A percentile compares a stretch with the other conserved stretches of the same genome.
Conservation (phyloP, 2,888 invertebrate species). For the Toxonevra muliebris region DNA sequence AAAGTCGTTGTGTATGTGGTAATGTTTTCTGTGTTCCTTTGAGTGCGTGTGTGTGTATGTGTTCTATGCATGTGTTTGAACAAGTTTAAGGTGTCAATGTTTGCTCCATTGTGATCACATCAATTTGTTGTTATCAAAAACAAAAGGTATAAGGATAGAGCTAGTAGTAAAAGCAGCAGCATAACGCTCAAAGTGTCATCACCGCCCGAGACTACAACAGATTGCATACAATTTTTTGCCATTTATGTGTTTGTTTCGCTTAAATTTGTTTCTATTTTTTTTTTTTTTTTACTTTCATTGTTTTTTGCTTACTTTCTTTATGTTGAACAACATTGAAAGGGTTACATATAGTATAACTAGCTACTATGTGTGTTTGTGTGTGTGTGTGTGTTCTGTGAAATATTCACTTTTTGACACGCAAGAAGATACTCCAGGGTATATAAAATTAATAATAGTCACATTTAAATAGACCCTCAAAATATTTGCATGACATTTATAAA, state of each 20-base stretch:
- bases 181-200: slow-evolving; percentile 54
- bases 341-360: slow-evolving; percentile 1
- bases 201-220: slow-evolving; percentile 52
- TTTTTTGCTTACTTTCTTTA: slow-evolving; percentile 26
- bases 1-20: too few relatives aligned
- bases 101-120: slow-evolving; percentile 51
- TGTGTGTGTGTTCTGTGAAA: too few relatives aligned
- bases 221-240: slow-evolving; percentile 49
- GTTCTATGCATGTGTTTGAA: slow-evolving; percentile 2
- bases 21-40: slow-evolving; percentile 7
- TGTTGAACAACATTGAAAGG: slow-evolving; percentile 33
- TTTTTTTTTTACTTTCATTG: neutral
- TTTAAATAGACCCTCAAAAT: slow-evolving; percentile 39
- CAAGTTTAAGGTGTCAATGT: slow-evolving; percentile 45
- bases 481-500: too few relatives aligned
- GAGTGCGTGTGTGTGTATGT: slow-evolving; percentile 12
- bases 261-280: too few relatives aligned
- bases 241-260: neutral
- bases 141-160: neutral
- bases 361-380: neutral
- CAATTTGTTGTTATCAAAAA: slow-evolving; percentile 48
- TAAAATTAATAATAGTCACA: slow-evolving; percentile 29
- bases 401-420: too few relatives aligned
- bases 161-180: slow-evolving; percentile 43
- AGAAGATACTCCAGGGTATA: neutral